Conservation (phyloP, 2,113 vertebrate species). For the Henicopernis longicauda region DNA sequence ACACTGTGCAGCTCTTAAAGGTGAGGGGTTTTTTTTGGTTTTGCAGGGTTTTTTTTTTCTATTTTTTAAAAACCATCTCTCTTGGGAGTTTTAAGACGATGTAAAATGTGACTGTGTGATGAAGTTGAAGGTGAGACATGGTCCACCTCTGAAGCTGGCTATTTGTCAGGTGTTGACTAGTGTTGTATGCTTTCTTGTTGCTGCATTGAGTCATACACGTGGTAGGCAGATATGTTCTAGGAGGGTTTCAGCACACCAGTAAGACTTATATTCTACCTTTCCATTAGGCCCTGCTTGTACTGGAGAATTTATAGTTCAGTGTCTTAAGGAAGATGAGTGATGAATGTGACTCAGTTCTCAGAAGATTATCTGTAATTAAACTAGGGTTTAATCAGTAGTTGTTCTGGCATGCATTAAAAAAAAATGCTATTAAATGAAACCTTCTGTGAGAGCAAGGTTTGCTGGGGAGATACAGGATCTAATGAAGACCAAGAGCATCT, state of each 20-base stretch:
- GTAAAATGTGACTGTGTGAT: background rate
- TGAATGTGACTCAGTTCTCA: background rate
- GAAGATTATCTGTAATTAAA: background rate
- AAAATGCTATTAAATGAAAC: background rate
- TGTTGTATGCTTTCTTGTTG: background rate
- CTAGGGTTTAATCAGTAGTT: background rate
- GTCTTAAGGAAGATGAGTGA: background rate
- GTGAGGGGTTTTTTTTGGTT: slow-evolving; percentile 36
- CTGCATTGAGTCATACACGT: background rate
- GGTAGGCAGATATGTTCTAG: background rate
- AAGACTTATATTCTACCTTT: background rate
- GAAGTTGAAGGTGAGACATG: background rate
- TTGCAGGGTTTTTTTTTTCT: background rate
- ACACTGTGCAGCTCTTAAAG: slow-evolving; percentile 90
- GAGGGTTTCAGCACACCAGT: background rate
- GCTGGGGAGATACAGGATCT: background rate
- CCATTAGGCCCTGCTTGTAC: background rate
- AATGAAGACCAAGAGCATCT: background rate
- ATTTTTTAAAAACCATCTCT: background rate
- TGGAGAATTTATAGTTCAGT: background rate
- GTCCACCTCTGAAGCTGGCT: background rate
- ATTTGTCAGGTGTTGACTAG: background rate
- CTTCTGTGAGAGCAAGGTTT: background rate
- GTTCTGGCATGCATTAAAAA: background rate
- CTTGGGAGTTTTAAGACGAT: background rate